Evolutionary conservation across 2,888 invertebrate genomes (phyloP), one percentile per base, ranked within the genome.

Genomic region (Bembecia ichneumoniformis): DNA sequence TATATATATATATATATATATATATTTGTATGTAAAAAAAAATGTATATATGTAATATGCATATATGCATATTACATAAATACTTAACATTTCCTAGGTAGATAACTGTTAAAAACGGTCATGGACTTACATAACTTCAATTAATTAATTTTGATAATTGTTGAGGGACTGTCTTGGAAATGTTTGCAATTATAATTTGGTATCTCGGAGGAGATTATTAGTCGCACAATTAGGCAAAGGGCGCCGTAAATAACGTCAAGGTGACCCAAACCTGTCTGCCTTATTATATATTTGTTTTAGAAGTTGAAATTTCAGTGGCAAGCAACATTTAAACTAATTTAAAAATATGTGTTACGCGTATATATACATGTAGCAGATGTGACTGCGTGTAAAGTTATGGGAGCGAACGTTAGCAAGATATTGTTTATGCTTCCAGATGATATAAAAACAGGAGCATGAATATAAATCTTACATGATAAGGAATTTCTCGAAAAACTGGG

Each of bases 401-500:
- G 28, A 28, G 28, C 9, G 28, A 28, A 28, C 9, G 7, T 28
- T 28, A 28, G 28, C 28, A 28, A 2, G 28, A 28, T 28, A 28
- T 28, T 28, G 28, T 40, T 40, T 40, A 40, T 40, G 14, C 14
- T 40, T 40, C 40, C n/a, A 13, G 11, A n/a, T 40, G 40, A 40
- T 14, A 40, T 40, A 13, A 40, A 40, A 40, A 40, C 40, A 13
- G 7, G 40, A 40, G 14, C 13, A 40, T 14, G n/a, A 7, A 11
- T 40, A 40, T 40, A 40, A 40, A 40, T 40, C 11, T 10, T 58
- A 48, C 55, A 36, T 51, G 55, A 61, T 56, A 61, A 59, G 59
- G 56, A 55, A 62, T 68, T 62, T 56, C 64, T 63, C 51, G 54
- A 40, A n/a, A 40, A 5, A 40, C n/a, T 40, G 40, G 10, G 60